Percentiles rank a stretch among this genome's conserved stretches.
These are phyloP conservation scores for Heliornis fulica DNA, from an alignment of 2,113 vertebrate species.

Conservation along the genomic window DNA sequence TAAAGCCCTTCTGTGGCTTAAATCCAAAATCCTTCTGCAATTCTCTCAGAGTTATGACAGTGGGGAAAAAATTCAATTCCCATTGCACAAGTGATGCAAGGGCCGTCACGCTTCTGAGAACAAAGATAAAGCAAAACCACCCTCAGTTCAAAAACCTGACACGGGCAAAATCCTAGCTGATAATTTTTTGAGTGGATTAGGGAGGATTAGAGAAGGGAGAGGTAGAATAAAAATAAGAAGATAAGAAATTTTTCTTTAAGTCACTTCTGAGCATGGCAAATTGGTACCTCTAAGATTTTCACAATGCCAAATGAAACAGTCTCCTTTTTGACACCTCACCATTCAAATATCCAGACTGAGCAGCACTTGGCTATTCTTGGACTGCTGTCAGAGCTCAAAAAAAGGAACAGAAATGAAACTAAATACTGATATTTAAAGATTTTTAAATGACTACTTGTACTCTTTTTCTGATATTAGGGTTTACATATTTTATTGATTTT, in stretches of 20 bases:
- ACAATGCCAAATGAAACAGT: background rate
- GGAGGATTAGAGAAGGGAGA: conserved; percentile 39
- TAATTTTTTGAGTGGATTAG: conserved; percentile 58
- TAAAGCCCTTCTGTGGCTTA: background rate
- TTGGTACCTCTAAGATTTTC: conserved; percentile 16
- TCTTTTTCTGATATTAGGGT: background rate
- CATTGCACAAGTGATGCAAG: conserved; percentile 21
- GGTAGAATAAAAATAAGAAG: conserved; percentile 48
- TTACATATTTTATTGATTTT: background rate
- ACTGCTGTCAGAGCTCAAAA: background rate
- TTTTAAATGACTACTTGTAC: background rate
- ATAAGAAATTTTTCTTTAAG: conserved; percentile 15
- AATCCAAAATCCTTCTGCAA: conserved; percentile 32
- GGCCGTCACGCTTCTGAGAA: background rate
- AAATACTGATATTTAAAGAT: background rate
- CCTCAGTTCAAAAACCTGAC: conserved; percentile 44
- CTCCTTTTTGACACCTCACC: background rate
- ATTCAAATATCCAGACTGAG: background rate
- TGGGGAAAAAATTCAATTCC: conserved; percentile 18
- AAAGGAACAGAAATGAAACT: background rate
- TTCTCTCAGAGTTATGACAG: background rate
- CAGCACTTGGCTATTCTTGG: background rate
- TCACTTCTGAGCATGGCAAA: conserved; percentile 32
- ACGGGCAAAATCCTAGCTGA: conserved; percentile 26
- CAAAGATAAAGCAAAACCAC: conserved; percentile 48